Percentiles rank a stretch among this genome's conserved stretches.
phyloP scores from a whole-genome alignment of 2,888 invertebrate genomes.

The Embidobia sp. region DNA sequence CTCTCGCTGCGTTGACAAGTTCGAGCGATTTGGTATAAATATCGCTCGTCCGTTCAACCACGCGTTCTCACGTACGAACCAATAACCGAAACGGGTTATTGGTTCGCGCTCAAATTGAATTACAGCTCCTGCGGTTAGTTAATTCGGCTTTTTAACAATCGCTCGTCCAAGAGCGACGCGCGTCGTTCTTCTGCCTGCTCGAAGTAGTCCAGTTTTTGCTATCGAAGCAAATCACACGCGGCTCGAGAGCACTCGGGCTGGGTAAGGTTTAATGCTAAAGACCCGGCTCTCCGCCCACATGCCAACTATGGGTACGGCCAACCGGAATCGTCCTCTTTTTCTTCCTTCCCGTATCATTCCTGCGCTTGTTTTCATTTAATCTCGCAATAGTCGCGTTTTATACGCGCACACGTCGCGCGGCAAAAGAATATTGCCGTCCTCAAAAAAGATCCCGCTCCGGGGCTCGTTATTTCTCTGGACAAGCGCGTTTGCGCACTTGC shows the following conservation, averaged over 20 bases:
- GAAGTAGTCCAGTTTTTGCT: slow-evolving; percentile 57
- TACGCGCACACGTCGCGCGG: slow-evolving; percentile 8
- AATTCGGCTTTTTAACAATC: slow-evolving; percentile 9
- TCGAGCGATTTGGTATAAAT: no score
- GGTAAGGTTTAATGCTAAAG: slow-evolving; percentile 62
- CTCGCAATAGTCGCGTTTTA: slow-evolving; percentile 31
- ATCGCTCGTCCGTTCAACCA: no score
- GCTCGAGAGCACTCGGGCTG: slow-evolving; percentile 43
- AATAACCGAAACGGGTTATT: no score
- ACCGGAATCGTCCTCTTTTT: slow-evolving; percentile 58
- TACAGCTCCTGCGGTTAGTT: no score
- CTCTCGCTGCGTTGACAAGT: no score
- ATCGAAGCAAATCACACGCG: slow-evolving; percentile 54
- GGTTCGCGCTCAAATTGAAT: no score
- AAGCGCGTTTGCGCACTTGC: no score
- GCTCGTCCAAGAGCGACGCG: no score
- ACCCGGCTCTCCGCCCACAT: slow-evolving; percentile 65
- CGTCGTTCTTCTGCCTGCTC: slow-evolving; percentile 2
- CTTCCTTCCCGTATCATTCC: slow-evolving; percentile 45
- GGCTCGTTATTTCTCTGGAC: slow-evolving; percentile 24
- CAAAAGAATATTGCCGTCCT: slow-evolving; percentile 20
- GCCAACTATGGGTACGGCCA: slow-evolving; percentile 65
- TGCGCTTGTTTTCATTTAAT: slow-evolving; percentile 56
- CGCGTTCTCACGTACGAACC: no score
- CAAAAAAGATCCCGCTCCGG: slow-evolving; percentile 18